These are phyloP conservation scores for Trissolcus brochymenae DNA, from an alignment of 2,888 invertebrate genomes.

Conservation along the genomic window DNA sequence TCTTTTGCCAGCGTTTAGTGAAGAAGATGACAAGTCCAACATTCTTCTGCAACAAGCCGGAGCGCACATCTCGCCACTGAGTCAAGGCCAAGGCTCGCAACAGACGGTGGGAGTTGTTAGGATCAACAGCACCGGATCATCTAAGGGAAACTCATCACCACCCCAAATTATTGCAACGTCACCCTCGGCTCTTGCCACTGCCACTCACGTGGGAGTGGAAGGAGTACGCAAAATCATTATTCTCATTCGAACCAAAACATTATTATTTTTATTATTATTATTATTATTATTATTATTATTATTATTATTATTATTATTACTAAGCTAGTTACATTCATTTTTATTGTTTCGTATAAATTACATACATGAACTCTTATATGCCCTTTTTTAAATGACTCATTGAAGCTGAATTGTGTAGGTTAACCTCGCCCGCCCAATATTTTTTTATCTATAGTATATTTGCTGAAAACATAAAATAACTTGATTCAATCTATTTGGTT, in stretches of 20 bases:
- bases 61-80: slow-evolving; percentile 70
- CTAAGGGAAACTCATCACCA: slow-evolving; percentile 77
- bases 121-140: slow-evolving; percentile 74
- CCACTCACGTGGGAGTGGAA: slow-evolving; percentile 75
- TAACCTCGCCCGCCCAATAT: background rate
- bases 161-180: slow-evolving; percentile 74
- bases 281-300: background rate
- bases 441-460: slow-evolving; percentile 2
- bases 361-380: too few species aligned
- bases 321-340: too few species aligned
- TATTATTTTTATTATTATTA: background rate
- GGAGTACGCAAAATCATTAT: slow-evolving; percentile 58
- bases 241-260: slow-evolving; percentile 17
- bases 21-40: slow-evolving; percentile 89
- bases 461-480: slow-evolving; percentile 4
- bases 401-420: too few species aligned
- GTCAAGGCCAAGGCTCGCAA: slow-evolving; percentile 69
- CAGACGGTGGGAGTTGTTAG: slow-evolving; percentile 76
- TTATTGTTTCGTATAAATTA: too few species aligned
- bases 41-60: slow-evolving; percentile 78
- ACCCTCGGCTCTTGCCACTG: slow-evolving; percentile 74
- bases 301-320: background rate
- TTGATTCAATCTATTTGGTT: slow-evolving; percentile 19
- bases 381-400: too few species aligned
- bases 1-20: slow-evolving; percentile 94